These are phyloP conservation scores for Copidosoma floridanum DNA, from an alignment of 1,140 invertebrate species.

Conservation along the genomic window DNA sequence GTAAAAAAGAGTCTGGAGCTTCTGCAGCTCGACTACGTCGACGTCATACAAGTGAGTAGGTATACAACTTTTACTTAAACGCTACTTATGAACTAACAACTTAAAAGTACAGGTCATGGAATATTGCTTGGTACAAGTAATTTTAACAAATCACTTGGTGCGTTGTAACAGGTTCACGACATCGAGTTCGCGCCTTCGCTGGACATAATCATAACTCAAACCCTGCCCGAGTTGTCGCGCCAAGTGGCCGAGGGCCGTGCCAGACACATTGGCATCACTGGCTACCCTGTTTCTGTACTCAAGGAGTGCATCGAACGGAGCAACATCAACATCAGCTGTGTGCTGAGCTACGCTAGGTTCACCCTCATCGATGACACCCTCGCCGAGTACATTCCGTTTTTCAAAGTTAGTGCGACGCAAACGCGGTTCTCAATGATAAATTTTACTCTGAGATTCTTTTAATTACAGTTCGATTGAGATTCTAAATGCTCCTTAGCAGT, in stretches of 20 bases:
- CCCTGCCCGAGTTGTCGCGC: slow-evolving; percentile 75
- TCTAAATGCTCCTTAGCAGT: too few relatives aligned
- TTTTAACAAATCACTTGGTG: slow-evolving; percentile 1
- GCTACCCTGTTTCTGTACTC: slow-evolving; percentile 77
- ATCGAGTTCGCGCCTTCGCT: slow-evolving; percentile 81
- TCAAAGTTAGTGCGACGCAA: too few relatives aligned
- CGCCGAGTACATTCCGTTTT: slow-evolving; percentile 70
- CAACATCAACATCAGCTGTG: slow-evolving; percentile 66
- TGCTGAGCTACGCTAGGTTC: slow-evolving; percentile 78
- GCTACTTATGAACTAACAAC: too few relatives aligned
- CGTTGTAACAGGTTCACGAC: slow-evolving; percentile 87
- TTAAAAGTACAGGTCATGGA: too few relatives aligned
- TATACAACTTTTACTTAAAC: too few relatives aligned
- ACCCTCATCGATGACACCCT: slow-evolving; percentile 79
- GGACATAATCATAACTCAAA: slow-evolving; percentile 80
- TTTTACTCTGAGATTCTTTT: too few relatives aligned
- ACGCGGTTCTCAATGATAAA: too few relatives aligned
- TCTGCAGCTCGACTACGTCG: slow-evolving; percentile 80
- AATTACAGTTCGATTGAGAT: too few relatives aligned
- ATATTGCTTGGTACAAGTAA: too few relatives aligned
- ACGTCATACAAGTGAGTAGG: slow-evolving; percentile 80
- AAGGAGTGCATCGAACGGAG: slow-evolving; percentile 72
- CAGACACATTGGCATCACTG: slow-evolving; percentile 81
- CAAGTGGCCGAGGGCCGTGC: slow-evolving; percentile 76
- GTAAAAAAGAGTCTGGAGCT: slow-evolving; percentile 76